Evolutionary conservation across 2,113 vertebrate genomes (phyloP), one percentile per base, ranked within the genome.

Genomic region (Sylvia atricapilla): DNA sequence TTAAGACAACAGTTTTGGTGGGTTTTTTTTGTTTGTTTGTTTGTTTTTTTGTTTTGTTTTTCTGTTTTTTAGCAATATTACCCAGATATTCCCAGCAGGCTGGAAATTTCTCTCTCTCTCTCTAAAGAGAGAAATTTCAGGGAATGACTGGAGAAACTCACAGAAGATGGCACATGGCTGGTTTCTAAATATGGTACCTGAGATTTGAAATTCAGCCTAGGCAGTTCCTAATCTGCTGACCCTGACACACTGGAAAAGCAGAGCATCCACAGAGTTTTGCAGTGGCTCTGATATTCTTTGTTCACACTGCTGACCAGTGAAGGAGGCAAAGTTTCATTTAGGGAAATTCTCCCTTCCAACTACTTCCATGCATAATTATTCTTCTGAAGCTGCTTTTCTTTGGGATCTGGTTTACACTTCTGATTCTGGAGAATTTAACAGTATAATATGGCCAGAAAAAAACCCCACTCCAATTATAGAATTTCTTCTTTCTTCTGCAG

Each of bases 171-270:
- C 13, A 11, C 5, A 39, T 39, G 30, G 19, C 14, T 67, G 4
- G 5, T 60, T 89, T n/a, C 49, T 37, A 52, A 35, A 37, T 64
- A 27, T 12, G 16, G 22, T 33, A 13, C 17, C 28, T 56, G 59
- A 84, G 35, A 25, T 33, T 4, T 39, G 41, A 15, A 3, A 1
- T 59, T 47, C 46, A 49, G 0, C 0, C 49, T 56, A 11, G 41
- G 53, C 77, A 83, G 5, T 12, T 64, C 31, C n/a, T 76, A 47
- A 44, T 52, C 14, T 21, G 11, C 35, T 49, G 64, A 46, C 35
- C 3, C 9, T 17, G 22, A 39, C 6, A 27, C 58, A 52, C 13
- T 28, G 17, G 9, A 58, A 49, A 15, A 62, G 8, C 27, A 73
- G 44, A 60, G 22, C 55, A 14, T 6, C 15, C 53, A 9, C 1